phyloP scores from a whole-genome alignment of 2,113 vertebrate species.

The Verasper variegatus region DNA sequence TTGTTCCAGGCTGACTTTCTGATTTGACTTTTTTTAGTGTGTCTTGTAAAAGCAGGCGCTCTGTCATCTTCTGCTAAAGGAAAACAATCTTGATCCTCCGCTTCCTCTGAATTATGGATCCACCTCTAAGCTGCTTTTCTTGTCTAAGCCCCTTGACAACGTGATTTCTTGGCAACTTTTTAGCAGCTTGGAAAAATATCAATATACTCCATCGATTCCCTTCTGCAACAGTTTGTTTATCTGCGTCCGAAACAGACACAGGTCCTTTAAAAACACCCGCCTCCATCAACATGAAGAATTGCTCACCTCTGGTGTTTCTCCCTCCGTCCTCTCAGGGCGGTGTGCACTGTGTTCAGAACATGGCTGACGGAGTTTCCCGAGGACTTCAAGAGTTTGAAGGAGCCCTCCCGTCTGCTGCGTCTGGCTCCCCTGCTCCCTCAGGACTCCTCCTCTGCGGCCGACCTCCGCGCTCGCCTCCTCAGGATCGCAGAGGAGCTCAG shows the following conservation, averaged over 20 bases:
- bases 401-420: slow-evolving; percentile 82
- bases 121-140: slow-evolving; percentile 37
- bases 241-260: too few relatives aligned
- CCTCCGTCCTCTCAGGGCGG: slow-evolving; percentile 68
- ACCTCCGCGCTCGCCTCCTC: slow-evolving; percentile 74
- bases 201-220: slow-evolving; percentile 46
- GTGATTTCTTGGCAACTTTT: not conserved
- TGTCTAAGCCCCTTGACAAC: not conserved
- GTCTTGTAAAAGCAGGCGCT: not conserved
- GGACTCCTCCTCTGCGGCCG: slow-evolving; percentile 77
- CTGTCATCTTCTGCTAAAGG: not conserved
- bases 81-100: not conserved
- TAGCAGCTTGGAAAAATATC: slow-evolving; percentile 41
- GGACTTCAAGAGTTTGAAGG: slow-evolving; percentile 84
- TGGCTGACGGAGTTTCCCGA: slow-evolving; percentile 90
- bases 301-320: not conserved
- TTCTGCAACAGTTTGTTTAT: slow-evolving; percentile 30
- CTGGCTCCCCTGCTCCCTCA: slow-evolving; percentile 78
- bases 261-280: too few relatives aligned
- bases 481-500: slow-evolving; percentile 80
- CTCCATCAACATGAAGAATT: too few relatives aligned
- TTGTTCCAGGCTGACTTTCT: too few relatives aligned
- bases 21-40: not conserved
- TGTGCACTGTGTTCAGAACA: slow-evolving; percentile 83
- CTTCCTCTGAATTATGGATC: not conserved